Conservation (phyloP, 2,888 invertebrate genomes). For the Mythimna vitellina region DNA sequence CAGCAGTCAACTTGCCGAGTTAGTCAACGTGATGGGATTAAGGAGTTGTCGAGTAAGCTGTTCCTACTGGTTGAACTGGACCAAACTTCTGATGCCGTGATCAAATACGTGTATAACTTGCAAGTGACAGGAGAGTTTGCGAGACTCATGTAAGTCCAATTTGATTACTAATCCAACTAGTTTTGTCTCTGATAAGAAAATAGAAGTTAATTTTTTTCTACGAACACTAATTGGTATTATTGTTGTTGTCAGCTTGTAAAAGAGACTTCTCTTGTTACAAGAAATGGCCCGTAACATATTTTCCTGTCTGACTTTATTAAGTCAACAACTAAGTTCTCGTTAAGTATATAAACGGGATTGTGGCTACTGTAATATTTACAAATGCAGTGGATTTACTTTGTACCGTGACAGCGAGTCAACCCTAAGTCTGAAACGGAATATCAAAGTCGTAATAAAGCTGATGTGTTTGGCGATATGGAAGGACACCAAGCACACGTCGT, state of each 20-base stretch:
- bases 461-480: constrained; percentile 50
- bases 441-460: constrained; percentile 56
- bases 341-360: constrained; percentile 28
- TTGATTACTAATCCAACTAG: constrained; percentile 30
- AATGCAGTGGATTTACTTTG: constrained; percentile 33
- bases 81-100: constrained; percentile 6
- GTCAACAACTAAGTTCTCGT: constrained; percentile 27
- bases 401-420: constrained; percentile 33
- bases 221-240: constrained; percentile 20
- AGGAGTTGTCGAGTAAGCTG: constrained; percentile 3
- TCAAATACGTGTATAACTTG: constrained; percentile 6
- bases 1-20: constrained; percentile 21
- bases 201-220: constrained; percentile 15
- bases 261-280: constrained; percentile 14
- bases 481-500: constrained; percentile 36
- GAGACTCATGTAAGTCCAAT: neutral
- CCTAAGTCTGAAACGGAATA: constrained; percentile 56
- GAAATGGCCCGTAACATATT: constrained; percentile 9
- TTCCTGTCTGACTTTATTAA: constrained; percentile 26
- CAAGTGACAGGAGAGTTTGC: neutral
- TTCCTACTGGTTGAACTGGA: neutral
- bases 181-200: constrained; percentile 2
- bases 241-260: constrained; percentile 8
- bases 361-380: constrained; percentile 50
- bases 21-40: constrained; percentile 35